These are phyloP conservation scores for Chunga burmeisteri DNA, from an alignment of 2,113 vertebrate genomes.

Conservation along the genomic window DNA sequence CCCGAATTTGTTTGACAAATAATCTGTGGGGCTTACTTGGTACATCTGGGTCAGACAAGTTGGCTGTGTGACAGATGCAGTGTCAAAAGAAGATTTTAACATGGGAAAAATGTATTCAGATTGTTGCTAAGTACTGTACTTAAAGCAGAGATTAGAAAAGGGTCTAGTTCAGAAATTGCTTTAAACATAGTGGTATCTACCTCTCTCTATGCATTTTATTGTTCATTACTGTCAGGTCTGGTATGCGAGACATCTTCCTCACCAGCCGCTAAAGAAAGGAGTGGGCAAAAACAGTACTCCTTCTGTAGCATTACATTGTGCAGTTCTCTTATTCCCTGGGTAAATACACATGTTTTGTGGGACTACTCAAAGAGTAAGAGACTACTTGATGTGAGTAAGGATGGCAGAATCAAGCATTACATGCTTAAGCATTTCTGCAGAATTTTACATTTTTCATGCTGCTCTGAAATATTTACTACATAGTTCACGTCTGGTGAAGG, in stretches of 20 bases:
- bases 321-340: conserved; percentile 14
- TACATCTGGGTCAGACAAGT: conserved; percentile 84
- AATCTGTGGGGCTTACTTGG: conserved; percentile 87
- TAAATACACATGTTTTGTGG: conserved; percentile 12
- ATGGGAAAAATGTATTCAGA: conserved; percentile 72
- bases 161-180: conserved; percentile 25
- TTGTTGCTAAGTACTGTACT: conserved; percentile 75
- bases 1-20: conserved; percentile 90
- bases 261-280: neutral
- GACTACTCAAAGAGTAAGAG: neutral
- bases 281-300: neutral
- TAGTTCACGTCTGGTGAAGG: conserved; percentile 44
- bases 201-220: conserved; percentile 31
- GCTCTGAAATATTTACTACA: conserved; percentile 42
- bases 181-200: neutral
- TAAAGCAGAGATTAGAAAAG: conserved; percentile 54
- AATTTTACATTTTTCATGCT: conserved; percentile 47
- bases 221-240: conserved; percentile 42
- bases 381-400: conserved; percentile 22
- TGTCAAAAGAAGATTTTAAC: conserved; percentile 63
- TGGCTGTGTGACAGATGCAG: conserved; percentile 82
- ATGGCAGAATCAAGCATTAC: conserved; percentile 29
- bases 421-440: conserved; percentile 39
- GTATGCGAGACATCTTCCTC: neutral
- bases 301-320: neutral